Evolutionary conservation across 2,113 vertebrate genomes (phyloP).

Genomic region (Brienomyrus brachyistius): DNA sequence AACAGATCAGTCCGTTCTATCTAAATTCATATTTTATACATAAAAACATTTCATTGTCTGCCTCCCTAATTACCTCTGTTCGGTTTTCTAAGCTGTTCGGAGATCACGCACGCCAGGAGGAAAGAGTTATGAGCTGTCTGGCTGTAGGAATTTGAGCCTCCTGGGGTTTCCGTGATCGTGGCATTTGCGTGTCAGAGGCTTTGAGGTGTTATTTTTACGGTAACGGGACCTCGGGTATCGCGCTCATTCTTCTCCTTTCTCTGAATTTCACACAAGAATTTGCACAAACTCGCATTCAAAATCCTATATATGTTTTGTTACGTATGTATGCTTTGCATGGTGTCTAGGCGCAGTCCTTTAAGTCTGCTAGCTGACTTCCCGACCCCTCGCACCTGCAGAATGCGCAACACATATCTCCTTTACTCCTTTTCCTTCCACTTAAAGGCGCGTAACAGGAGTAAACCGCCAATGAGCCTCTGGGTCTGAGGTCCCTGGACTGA

Average conservation of each 20-base stretch:
- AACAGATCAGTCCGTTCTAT: neutral
- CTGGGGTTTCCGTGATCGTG: neutral
- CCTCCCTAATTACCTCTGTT: neutral
- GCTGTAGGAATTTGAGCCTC: neutral
- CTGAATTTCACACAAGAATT: neutral
- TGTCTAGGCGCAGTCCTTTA: neutral
- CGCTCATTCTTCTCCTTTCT: neutral
- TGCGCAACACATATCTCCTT: neutral
- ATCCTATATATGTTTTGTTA: neutral
- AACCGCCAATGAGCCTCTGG: neutral
- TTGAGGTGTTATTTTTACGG: neutral
- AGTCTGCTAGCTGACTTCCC: neutral
- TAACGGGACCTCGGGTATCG: neutral
- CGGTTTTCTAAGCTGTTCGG: neutral
- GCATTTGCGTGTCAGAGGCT: neutral
- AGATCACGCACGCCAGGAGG: neutral
- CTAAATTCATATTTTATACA: neutral
- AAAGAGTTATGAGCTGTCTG: neutral
- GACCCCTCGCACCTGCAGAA: neutral
- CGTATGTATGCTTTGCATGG: neutral
- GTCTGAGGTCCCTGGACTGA: neutral
- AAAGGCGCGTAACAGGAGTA: neutral
- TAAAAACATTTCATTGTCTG: neutral
- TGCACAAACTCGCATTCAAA: neutral
- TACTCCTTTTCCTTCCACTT: neutral